These are phyloP conservation scores for Takifugu rubripes DNA, from an alignment of 2,797 vertebrate species.

Conservation along the genomic window DNA sequence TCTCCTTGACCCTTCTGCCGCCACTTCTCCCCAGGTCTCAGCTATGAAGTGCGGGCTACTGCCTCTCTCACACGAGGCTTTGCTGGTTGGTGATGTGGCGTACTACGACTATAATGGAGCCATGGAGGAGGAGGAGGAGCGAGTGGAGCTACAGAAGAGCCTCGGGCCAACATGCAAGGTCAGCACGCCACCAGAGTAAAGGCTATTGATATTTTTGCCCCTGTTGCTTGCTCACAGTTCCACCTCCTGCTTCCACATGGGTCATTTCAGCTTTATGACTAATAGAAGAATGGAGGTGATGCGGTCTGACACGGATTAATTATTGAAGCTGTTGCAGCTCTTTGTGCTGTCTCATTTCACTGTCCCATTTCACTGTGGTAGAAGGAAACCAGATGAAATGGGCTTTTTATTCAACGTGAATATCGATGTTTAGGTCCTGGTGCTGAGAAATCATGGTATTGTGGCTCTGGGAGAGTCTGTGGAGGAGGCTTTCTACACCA, in stretches of 20 bases:
- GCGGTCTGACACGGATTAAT: slow-evolving; percentile 9
- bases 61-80: slow-evolving; percentile 89
- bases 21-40: slow-evolving; percentile 80
- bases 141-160: slow-evolving; percentile 92
- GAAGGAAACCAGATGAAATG: too few relatives aligned
- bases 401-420: neutral
- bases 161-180: slow-evolving; percentile 97
- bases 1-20: slow-evolving; percentile 2
- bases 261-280: slow-evolving; percentile 5
- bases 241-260: neutral
- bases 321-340: slow-evolving; percentile 10
- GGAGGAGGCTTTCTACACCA: slow-evolving; percentile 94
- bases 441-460: slow-evolving; percentile 89
- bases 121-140: slow-evolving; percentile 89
- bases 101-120: slow-evolving; percentile 90
- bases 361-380: too few relatives aligned
- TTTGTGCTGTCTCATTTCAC: too few relatives aligned
- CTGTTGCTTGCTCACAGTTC: neutral
- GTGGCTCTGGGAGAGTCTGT: slow-evolving; percentile 91
- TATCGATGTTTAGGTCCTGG: slow-evolving; percentile 79
- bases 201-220: neutral
- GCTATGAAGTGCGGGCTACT: slow-evolving; percentile 93
- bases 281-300: slow-evolving; percentile 16
- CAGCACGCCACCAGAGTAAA: slow-evolving; percentile 22
- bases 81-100: slow-evolving; percentile 89